Evolutionary conservation across 2,888 invertebrate genomes (phyloP).

Genomic region (Drosophila neotestacea): DNA sequence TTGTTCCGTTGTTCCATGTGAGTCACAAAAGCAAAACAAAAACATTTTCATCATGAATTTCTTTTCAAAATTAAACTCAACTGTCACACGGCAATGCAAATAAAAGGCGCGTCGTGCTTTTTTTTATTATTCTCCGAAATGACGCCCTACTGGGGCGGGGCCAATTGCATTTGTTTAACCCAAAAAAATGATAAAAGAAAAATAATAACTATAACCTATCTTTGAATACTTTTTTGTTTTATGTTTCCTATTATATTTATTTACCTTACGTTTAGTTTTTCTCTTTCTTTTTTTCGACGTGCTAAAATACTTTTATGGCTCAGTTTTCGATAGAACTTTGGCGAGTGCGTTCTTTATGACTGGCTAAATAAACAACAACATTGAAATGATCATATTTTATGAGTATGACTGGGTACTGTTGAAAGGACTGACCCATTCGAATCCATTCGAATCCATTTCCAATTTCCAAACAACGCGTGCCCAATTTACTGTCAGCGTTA

Average conservation of each 20-base stretch:
- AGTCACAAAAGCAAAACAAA: constrained; percentile 49
- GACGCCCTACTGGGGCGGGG: constrained; percentile 17
- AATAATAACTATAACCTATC: constrained; percentile 39
- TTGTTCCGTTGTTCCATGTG: constrained; percentile 32
- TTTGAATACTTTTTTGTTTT: constrained; percentile 20
- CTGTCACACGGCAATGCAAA: constrained; percentile 67
- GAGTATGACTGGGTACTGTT: constrained; percentile 55
- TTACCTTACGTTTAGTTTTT: constrained; percentile 60
- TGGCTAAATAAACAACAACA: constrained; percentile 68
- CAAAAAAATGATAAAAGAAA: constrained; percentile 35
- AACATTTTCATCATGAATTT: constrained; percentile 69
- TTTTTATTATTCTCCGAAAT: constrained; percentile 20
- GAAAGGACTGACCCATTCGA: constrained; percentile 35
- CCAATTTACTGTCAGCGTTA: constrained; percentile 63
- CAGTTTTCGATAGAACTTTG: constrained; percentile 70
- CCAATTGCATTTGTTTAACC: constrained; percentile 59
- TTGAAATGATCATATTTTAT: constrained; percentile 64
- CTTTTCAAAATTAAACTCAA: constrained; percentile 65
- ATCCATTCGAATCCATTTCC: constrained; percentile 8
- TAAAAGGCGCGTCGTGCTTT: constrained; percentile 68
- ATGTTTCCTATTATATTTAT: constrained; percentile 62
- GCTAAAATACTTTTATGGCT: constrained; percentile 66
- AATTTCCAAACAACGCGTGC: constrained; percentile 36
- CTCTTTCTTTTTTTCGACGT: constrained; percentile 47
- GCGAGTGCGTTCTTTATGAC: constrained; percentile 63